phyloP scores from a whole-genome alignment of 2,797 vertebrate genomes.

The Tokudaia tokunoshimensis region DNA sequence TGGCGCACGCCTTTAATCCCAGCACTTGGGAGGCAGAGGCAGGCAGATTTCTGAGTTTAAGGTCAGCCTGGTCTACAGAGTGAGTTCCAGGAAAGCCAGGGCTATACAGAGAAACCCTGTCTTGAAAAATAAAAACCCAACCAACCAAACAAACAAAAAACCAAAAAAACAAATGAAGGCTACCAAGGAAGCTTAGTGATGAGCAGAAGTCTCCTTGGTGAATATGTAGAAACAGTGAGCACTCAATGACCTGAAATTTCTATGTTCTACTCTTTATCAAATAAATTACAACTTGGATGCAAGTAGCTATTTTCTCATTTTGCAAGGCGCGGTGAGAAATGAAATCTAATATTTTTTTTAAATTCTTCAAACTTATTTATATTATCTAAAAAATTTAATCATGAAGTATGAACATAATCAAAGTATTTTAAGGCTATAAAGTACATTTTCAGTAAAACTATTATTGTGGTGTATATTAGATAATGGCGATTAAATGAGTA shows the following conservation, averaged over 20 bases:
- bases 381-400: constrained; percentile 48
- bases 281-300: not conserved
- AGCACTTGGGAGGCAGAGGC: too few species aligned
- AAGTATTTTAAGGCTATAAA: not conserved
- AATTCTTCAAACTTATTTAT: constrained; percentile 12
- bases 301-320: not conserved
- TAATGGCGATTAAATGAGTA: not conserved
- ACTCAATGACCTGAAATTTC: not conserved
- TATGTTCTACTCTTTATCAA: not conserved
- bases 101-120: too few species aligned
- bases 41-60: too few species aligned
- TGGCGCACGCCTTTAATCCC: too few species aligned
- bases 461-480: not conserved
- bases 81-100: too few species aligned
- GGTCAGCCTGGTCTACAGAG: too few species aligned
- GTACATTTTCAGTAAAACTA: not conserved
- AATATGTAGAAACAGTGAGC: not conserved
- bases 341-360: constrained; percentile 21
- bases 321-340: not conserved
- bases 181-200: not conserved
- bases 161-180: not conserved
- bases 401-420: constrained; percentile 35
- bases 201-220: not conserved
- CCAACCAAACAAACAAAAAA: too few species aligned
- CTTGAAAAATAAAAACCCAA: too few species aligned